Base-by-base conservation (phyloP, 2,797 vertebrate genomes). In the Periophthalmus magnuspinnatus region DNA sequence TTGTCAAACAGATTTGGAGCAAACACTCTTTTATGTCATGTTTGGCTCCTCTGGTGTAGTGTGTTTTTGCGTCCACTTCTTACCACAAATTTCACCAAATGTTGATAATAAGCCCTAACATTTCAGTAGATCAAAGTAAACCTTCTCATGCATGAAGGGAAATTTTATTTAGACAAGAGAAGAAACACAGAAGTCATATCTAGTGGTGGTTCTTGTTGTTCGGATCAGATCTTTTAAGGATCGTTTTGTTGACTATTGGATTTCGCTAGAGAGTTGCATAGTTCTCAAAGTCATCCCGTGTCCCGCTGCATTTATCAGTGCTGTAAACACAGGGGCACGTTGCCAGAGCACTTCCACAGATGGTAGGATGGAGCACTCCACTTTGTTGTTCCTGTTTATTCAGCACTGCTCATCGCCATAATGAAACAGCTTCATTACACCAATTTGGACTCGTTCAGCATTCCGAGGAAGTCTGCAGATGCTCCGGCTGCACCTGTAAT, bases 381-480 rank as follows among this genome's bases (percentile, higher is more conserved):
- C 82, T 84, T 85, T 84, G 84, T 88, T 88, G 84, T 90, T 93
- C 86, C 77, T 91, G 91, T 93, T 93, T 93, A 86, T 90, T 93
- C 92, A 91, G 92, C 90, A 90, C 76, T 82, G 88, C 85, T 92
- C 90, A 86, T 90, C 86, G 89, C 81, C 77, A 70, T 89, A 92
- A 91, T 92, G 86, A 91, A 92, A 92, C 85, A 34, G 90, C 91
- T 93, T 92, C 89, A 90, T 93, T 92, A 91, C 81, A 75, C 83
- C 82, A 89, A 91, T 88, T 90, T 90, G 79, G 88, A 81, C 89
- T 88, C 81, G 74, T 91, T 89, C 84, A 87, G 91, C 88, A 87
- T 90, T 89, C 86, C 79, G 69, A 68, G 65, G 68, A 74, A 68
- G 69, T 33, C 2, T 76, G 70, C 89, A 91, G 90, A 89, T 89